These are phyloP conservation scores for Trachelus troglodyta DNA, from an alignment of 2,888 invertebrate genomes.

Conservation along the genomic window DNA sequence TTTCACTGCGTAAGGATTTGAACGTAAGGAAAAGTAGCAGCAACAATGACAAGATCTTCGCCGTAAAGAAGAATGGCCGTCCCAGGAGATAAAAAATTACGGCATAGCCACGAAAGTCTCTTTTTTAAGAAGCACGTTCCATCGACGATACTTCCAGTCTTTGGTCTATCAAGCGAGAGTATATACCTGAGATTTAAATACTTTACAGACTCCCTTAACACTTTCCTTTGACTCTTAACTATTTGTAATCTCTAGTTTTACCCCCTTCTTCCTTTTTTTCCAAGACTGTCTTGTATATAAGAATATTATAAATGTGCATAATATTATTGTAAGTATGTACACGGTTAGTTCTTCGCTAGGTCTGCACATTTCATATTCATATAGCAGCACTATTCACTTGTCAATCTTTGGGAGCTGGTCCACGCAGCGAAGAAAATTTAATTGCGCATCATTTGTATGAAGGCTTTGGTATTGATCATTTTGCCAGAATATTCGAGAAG, in stretches of 20 bases:
- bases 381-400: background rate
- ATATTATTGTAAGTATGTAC: slow-evolving; percentile 28
- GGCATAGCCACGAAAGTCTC: no score
- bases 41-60: no score
- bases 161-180: no score
- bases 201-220: background rate
- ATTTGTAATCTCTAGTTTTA: background rate
- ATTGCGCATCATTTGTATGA: slow-evolving; percentile 33
- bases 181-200: no score
- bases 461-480: no score
- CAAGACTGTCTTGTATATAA: slow-evolving; percentile 37
- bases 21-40: no score
- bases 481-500: no score
- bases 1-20: no score
- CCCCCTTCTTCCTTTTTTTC: slow-evolving; percentile 18
- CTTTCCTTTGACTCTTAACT: background rate
- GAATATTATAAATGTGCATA: slow-evolving; percentile 30
- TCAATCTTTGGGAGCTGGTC: background rate
- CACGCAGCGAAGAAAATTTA: slow-evolving; percentile 19
- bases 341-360: slow-evolving; percentile 21
- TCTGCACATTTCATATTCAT: slow-evolving; percentile 5
- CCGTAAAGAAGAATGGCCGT: no score
- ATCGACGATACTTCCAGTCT: no score
- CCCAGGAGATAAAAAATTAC: no score
- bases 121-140: no score